Base-by-base conservation (phyloP, 1,140 invertebrate species). In the Macrotrachela quadricornifera region DNA sequence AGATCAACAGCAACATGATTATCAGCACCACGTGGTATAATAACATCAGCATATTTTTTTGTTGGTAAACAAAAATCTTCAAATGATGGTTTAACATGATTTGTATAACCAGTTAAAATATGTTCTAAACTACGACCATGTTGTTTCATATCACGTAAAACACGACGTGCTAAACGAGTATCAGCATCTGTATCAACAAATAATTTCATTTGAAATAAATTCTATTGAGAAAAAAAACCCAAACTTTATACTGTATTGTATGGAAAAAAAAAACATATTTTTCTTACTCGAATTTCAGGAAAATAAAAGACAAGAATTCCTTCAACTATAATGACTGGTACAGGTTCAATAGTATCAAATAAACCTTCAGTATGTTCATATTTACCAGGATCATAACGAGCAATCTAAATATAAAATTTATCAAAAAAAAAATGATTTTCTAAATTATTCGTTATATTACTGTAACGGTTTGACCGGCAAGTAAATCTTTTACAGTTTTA, bases 41-140 rank as follows among this genome's bases (percentile, higher is more conserved):
- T 96, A 37, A 99, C 85, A 74, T 97, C 92, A 49, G 91, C 92
- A 76, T 94, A 96, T 69, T 97, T 97, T 72, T 99, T 99, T 0
- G 92, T 97, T 83, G 87, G 70, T 59, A 90, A 77, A 69, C 91
- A 97, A 73, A 97, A 99, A 69, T 97, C 91, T 69, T 97, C 92
- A 73, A 97, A 97, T 1, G 91, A 90, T 41, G 91, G 91, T 67
- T 97, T 96, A 0, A 96, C 91, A 65, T 83, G 87, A 62, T 82
- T 86, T 76, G 88, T 92, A 67, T 97, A 97, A 64, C 96, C 88
- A 63, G 82, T 81, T 15, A 99, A 73, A 43, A 96, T 86, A 59
- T 87, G 81, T 62, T 94, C 86, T 60, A 99, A 71, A 67, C 91
- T 83, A 46, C 92, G 72, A 6, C 85, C 85, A 61, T 85, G 76